These are phyloP conservation scores for Melipona bicolor DNA, from an alignment of 2,888 invertebrate genomes.

Conservation along the genomic window DNA sequence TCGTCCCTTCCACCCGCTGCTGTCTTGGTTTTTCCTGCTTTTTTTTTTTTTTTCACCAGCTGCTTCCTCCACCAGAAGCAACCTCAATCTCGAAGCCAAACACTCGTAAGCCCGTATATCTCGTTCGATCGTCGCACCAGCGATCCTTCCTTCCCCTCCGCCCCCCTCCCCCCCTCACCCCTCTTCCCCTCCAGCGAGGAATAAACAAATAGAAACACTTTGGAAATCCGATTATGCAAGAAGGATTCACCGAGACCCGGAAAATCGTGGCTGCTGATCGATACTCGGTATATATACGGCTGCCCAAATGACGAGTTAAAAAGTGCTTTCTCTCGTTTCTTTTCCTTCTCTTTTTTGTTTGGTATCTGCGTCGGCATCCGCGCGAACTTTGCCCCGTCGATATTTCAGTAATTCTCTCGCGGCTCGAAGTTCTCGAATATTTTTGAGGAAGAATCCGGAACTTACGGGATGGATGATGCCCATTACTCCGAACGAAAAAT, in stretches of 20 bases:
- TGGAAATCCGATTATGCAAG: constrained; percentile 50
- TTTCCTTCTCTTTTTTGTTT: neutral
- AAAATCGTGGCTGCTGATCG: constrained; percentile 16
- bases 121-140: constrained; percentile 9
- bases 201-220: constrained; percentile 63
- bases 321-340: neutral
- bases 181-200: neutral
- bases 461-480: neutral
- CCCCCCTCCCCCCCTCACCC: too few species aligned
- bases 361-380: neutral
- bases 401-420: neutral
- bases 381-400: neutral
- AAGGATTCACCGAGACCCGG: constrained; percentile 14
- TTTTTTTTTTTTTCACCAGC: constrained; percentile 12
- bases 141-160: neutral
- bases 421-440: too few species aligned
- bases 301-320: neutral
- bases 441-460: neutral
- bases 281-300: constrained; percentile 2
- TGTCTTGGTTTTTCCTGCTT: constrained; percentile 12
- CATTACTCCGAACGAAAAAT: neutral
- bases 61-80: constrained; percentile 11
- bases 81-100: constrained; percentile 67
- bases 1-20: constrained; percentile 20
- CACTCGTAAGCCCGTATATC: constrained; percentile 56